These are phyloP conservation scores for Dermolepida albohirtum DNA, from an alignment of 2,888 invertebrate genomes.

Conservation along the genomic window DNA sequence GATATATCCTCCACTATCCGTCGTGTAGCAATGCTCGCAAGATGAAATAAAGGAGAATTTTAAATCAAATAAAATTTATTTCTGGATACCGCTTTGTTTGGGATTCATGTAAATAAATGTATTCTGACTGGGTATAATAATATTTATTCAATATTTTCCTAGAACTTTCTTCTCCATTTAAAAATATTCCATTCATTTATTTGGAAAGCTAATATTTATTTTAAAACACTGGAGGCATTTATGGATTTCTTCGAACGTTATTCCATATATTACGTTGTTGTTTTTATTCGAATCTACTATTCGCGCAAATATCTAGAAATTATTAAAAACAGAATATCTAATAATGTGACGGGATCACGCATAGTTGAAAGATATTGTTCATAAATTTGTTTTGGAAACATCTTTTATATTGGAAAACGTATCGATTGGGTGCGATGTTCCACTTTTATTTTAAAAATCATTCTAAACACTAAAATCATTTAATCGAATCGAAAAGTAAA, in stretches of 20 bases:
- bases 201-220: constrained; percentile 31
- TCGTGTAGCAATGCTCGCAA: not conserved
- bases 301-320: too few species aligned
- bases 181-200: constrained; percentile 30
- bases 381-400: too few species aligned
- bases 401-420: not conserved
- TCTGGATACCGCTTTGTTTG: constrained; percentile 17
- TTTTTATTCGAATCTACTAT: not conserved
- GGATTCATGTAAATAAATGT: constrained; percentile 29
- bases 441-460: constrained; percentile 26
- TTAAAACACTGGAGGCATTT: constrained; percentile 16
- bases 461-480: constrained; percentile 31
- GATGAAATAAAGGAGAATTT: constrained; percentile 25
- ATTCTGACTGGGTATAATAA: constrained; percentile 34
- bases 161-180: constrained; percentile 14
- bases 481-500: constrained; percentile 28
- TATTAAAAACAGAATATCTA: too few species aligned
- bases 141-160: constrained; percentile 33
- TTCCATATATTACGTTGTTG: constrained; percentile 20
- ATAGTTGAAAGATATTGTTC: too few species aligned
- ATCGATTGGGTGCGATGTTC: constrained; percentile 3
- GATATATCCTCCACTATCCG: constrained; percentile 4
- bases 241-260: constrained; percentile 17
- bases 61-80: constrained; percentile 33
- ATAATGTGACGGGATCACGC: too few species aligned